A percentile compares a stretch with the other conserved stretches of the same genome.
phyloP scores from a whole-genome alignment of 1,140 invertebrate genomes.

The Drosophila albomicans region DNA sequence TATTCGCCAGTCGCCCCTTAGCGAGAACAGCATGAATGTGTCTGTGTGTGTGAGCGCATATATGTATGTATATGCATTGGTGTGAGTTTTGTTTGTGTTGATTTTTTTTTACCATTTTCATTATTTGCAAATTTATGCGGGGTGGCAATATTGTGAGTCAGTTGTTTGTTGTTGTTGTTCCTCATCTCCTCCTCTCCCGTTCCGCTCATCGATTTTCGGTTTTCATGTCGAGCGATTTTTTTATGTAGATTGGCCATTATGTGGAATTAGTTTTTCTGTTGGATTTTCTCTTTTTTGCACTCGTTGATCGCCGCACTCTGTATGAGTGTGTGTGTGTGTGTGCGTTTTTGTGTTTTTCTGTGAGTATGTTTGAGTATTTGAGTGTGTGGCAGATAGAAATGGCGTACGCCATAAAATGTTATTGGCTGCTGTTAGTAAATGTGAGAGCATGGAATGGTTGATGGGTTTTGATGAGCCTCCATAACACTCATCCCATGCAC shows the following conservation, averaged over 20 bases:
- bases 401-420: constrained; percentile 68
- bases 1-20: constrained; percentile 58
- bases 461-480: constrained; percentile 37
- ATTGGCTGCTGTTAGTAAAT: constrained; percentile 64
- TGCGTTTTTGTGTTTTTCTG: background rate
- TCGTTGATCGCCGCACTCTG: constrained; percentile 34
- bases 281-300: constrained; percentile 52
- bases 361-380: constrained; percentile 18
- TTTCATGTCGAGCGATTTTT: constrained; percentile 70
- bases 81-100: constrained; percentile 36
- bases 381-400: constrained; percentile 58
- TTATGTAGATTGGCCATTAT: constrained; percentile 83
- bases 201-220: constrained; percentile 72
- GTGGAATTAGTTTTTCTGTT: constrained; percentile 73
- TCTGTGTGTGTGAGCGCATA: constrained; percentile 3
- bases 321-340: background rate
- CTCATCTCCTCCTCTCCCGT: constrained; percentile 27
- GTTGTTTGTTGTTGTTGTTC: constrained; percentile 13
- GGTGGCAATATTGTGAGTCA: constrained; percentile 60
- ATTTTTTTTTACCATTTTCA: constrained; percentile 76
- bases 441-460: constrained; percentile 35
- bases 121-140: constrained; percentile 82
- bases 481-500: constrained; percentile 6
- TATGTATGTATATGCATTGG: constrained; percentile 19
- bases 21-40: constrained; percentile 1